Base-by-base conservation (phyloP, 2,113 vertebrate genomes). In the Cettia cetti region DNA sequence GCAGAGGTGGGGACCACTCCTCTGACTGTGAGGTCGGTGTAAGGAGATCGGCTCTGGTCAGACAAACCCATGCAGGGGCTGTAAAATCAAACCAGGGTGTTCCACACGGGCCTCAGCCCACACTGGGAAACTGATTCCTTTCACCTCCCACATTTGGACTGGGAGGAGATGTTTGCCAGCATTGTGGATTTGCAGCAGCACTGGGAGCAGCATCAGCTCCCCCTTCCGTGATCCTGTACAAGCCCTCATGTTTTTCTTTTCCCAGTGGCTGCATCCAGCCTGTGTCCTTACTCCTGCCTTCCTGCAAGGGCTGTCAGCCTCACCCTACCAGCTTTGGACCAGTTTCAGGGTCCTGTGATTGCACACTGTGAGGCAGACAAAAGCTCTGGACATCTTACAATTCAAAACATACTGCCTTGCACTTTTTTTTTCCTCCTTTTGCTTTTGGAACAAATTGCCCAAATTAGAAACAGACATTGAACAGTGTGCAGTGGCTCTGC, bases 381-480 rank as follows among this genome's bases (percentile, higher is more conserved):
- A 90, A 76, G 56, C 78, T 84, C 78, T 44, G 76, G 82, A 53
- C 68, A 61, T 95, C 90, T 96, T 88, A 93, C 71, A 60, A 93
- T 93, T 90, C 95, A 79, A 84, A 95, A 87, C 86, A 79, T 75
- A 88, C 52, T 53, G 91, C 86, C 86, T 66, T 70, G 65, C 27
- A 16, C 27, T 66, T 44, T 40, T 81, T 56, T 78, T 75, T 22
- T 78, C 72, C 68, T 24, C 7, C 28, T 85, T 92, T 91, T 87
- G 54, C 82, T 91, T 97, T 96, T 97, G 92, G 91, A 94, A 97
- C 86, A 96, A 97, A 95, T 91, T 5, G 7, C 91, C 93, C 33
- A 92, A 95, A 96, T 96, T 97, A 96, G 96, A 96, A 96, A 96
- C 93, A 90, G 88, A 24, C 57, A 82, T 82, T 83, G 88, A 94